Evolutionary conservation across 2,797 vertebrate genomes (phyloP), one percentile per base, ranked within the genome.

Genomic region (Ambastaia sidthimunki): DNA sequence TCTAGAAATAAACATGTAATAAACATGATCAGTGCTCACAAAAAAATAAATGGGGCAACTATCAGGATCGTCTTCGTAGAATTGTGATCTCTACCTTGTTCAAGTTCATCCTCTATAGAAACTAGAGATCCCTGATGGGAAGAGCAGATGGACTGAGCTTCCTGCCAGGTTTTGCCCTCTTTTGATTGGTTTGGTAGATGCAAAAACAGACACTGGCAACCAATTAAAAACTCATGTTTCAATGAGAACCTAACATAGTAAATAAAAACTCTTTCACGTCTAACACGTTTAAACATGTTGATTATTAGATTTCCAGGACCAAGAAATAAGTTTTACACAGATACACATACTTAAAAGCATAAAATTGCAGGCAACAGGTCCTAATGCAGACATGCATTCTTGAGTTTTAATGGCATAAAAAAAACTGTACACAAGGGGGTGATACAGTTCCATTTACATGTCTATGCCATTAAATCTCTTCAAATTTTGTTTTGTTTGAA

Each of bases 191-290:
- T 92, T 18, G 96, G 95, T 76, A 96, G 91, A 90, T 96, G 94
- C 88, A 98, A 89, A 82, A 96, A 90, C 87, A 97, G 94, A 87
- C 97, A 98, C 97, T 99, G 67, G 75, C 73, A 72, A 47, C 34
- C 2, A 86, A 69, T 48, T 23, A 78, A 60, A 71, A 83, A 65
- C 60, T 31, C 83, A 68, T 87, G 76, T 87, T 82, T 90, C 67
- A 86, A 71, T 87, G 68, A 88, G 5, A 66, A 18, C 23, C 7
- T 21, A 9, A 21, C 28, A 59, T 15, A 4, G 19, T 18, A 18
- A 66, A 52, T 48, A 63, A 34, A 48, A 19, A 19, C 16, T 1
- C 15, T 62, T 59, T 3, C 57, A 21, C 2, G 9, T 44, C 1
- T 2, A 44, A 44, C 34, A 37, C 34, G 34, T 37, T 11, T 37